Base-by-base conservation (phyloP, 1,140 invertebrate species). In the Caenorhabditis tropicalis region DNA sequence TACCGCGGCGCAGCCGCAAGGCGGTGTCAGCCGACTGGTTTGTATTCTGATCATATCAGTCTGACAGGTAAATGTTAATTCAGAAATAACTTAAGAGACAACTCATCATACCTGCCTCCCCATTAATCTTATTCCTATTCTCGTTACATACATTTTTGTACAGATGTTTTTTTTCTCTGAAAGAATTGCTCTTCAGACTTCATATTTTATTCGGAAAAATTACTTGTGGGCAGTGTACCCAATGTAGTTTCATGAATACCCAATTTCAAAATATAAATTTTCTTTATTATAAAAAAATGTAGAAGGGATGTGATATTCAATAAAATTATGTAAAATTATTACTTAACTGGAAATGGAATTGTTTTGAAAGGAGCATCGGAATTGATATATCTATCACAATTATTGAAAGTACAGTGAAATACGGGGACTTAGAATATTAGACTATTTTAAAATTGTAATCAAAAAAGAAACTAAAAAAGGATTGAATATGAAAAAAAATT, bases 141-240 rank as follows among this genome's bases (percentile, higher is more conserved):
- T 65, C 19, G 29, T 74, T 43, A 74, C 65, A 74, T 74, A 43
- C 65, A 74, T 74, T 21, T 39, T 39, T 74, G 65, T 74, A 74
- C 58, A 65, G 31, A 19, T 33, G 31, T 19, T 19, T n/a, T n/a
- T n/a, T n/a, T n/a, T n/a, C n/a, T n/a, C 31, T 65, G 29, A 65
- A 65, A 65, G 21, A 12, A 27, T 27, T 24, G 10, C 2, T 15
- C 12, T 6, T 1, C 21, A 27, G 21, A 10, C 10, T 10, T 7
- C 12, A 27, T 12, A 15, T 19, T 51, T 12, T 12, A 56, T 12
- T 16, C 12, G 19, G 10, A 74, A 74, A 46, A 43, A 74, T 74
- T 74, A 74, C 19, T 27, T 2, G n/a, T 43, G 65, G 36, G 65
- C 43, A 21, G 19, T 10, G 65, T 43, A 43, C 65, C 65, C 65